Percentiles rank a stretch among this genome's conserved stretches.
Conservation (phyloP, 2,113 vertebrate species). For the Rhinichthys klamathensis region DNA sequence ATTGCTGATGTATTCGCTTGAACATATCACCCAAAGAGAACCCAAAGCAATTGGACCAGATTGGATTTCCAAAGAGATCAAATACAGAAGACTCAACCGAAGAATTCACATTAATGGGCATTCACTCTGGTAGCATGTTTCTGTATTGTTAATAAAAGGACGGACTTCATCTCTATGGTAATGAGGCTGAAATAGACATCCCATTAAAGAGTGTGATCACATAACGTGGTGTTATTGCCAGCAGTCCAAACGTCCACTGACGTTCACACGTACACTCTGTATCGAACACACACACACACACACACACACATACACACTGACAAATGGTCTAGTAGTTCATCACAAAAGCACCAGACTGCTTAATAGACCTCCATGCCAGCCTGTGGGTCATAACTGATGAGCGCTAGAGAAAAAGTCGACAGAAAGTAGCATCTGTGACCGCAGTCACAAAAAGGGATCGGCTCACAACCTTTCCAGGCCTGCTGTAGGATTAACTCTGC, state of each 20-base stretch:
- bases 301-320: constrained; percentile 43
- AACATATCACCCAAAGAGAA: not conserved
- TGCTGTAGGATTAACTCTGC: constrained; percentile 30
- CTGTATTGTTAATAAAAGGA: constrained; percentile 20
- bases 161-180: constrained; percentile 53
- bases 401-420: not conserved
- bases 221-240: constrained; percentile 39
- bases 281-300: constrained; percentile 9
- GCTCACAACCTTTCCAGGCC: constrained; percentile 22
- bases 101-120: constrained; percentile 29
- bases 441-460: constrained; percentile 38
- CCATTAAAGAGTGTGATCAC: constrained; percentile 44
- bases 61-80: too few relatives aligned
- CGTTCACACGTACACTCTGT: not conserved
- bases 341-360: constrained; percentile 48
- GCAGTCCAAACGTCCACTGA: not conserved
- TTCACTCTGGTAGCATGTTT: constrained; percentile 5
- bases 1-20: not conserved
- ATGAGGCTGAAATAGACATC: constrained; percentile 46
- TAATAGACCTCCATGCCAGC: constrained; percentile 51
- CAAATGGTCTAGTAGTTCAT: constrained; percentile 46
- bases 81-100: not conserved
- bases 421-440: not conserved
- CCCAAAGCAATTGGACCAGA: not conserved
- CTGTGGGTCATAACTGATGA: constrained; percentile 50